A percentile compares a stretch with the other conserved stretches of the same genome.
phyloP scores from a whole-genome alignment of 2,888 invertebrate species.

The Erpobdella octoculata region DNA sequence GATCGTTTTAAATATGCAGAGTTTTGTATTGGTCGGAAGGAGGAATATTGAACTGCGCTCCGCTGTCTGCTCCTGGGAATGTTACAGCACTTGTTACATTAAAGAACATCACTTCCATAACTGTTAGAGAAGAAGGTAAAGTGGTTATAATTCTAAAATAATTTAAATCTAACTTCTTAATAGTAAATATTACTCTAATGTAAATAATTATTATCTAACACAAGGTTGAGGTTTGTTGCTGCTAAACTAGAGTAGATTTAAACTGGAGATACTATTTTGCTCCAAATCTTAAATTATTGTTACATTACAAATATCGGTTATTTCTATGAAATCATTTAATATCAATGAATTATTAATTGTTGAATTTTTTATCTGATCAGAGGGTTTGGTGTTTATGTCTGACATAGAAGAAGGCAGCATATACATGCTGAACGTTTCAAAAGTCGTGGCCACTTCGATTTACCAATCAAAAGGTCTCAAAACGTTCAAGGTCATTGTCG shows the following conservation, averaged over 20 bases:
- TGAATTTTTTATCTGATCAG: neutral
- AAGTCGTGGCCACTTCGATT: neutral
- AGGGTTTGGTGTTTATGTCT: neutral
- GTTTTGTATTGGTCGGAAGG: neutral
- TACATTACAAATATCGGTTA: neutral
- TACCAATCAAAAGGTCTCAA: neutral
- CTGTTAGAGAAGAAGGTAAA: neutral
- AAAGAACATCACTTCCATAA: neutral
- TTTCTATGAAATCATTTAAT: neutral
- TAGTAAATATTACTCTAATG: neutral
- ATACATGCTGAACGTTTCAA: neutral
- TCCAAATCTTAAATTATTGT: too few species aligned
- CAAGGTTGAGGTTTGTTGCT: too few species aligned
- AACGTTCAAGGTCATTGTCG: neutral
- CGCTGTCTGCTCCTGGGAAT: neutral
- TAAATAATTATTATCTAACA: too few species aligned
- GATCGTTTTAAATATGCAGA: neutral
- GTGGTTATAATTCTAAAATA: neutral
- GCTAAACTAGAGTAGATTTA: too few species aligned
- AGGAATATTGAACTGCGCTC: neutral
- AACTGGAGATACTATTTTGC: too few species aligned
- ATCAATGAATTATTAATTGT: neutral
- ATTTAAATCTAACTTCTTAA: neutral
- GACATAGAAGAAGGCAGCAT: slow-evolving; percentile 9
- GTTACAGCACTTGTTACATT: neutral